Conservation (phyloP, 2,113 vertebrate genomes). For the Gadus chalcogrammus region DNA sequence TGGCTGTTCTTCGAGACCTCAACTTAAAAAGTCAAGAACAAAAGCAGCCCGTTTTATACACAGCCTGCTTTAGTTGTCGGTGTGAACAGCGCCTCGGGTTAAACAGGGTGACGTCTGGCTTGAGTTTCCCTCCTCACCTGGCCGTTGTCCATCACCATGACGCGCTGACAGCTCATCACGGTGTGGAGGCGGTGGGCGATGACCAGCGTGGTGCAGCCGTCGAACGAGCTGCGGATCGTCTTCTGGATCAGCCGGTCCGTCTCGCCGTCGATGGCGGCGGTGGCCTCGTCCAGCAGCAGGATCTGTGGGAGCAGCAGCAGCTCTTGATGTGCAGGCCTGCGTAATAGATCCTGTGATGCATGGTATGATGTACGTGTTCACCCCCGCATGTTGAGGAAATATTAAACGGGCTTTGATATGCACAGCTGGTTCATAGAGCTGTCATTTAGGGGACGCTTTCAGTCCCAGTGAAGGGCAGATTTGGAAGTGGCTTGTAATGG, state of each 20-base stretch:
- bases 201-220: constrained; percentile 89
- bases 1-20: not conserved
- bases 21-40: not conserved
- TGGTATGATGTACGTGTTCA: too few species aligned
- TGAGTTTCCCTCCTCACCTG: constrained; percentile 73
- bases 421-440: too few species aligned
- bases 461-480: too few species aligned
- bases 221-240: constrained; percentile 86
- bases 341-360: too few species aligned
- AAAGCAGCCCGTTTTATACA: not conserved
- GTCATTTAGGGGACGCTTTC: too few species aligned
- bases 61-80: not conserved
- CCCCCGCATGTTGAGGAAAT: too few species aligned
- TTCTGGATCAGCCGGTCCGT: constrained; percentile 91
- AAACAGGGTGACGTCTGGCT: not conserved
- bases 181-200: constrained; percentile 96
- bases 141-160: constrained; percentile 94
- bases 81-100: not conserved
- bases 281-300: constrained; percentile 93
- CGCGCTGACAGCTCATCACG: constrained; percentile 88
- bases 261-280: constrained; percentile 92
- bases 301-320: constrained; percentile 67
- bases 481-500: too few species aligned
- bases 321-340: too few species aligned
- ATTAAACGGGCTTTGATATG: too few species aligned